phyloP scores from a whole-genome alignment of 23 tunicate genomes.

The Phallusia fumigata region DNA sequence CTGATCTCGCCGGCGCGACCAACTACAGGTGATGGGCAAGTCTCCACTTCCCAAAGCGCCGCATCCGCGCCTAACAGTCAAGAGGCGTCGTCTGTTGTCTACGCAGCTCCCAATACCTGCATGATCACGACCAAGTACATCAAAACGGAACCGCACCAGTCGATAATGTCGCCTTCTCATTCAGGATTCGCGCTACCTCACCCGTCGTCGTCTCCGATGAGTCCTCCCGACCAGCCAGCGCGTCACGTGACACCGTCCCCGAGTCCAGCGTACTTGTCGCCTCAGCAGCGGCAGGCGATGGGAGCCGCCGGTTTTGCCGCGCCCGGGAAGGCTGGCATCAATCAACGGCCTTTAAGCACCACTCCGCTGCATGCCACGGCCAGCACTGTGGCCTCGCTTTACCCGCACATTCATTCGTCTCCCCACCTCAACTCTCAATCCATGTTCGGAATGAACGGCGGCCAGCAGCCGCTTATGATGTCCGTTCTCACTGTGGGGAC shows the following conservation, averaged over 20 bases:
- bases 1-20: constrained; percentile 6
- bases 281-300: constrained; percentile 34
- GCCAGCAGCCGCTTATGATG: constrained; percentile 73
- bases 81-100: background rate
- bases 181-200: background rate
- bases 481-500: constrained; percentile 56
- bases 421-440: constrained; percentile 32
- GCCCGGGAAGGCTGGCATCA: constrained; percentile 28
- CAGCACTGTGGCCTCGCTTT: constrained; percentile 33
- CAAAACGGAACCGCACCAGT: background rate
- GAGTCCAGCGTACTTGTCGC: constrained; percentile 16
- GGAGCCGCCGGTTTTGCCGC: constrained; percentile 81
- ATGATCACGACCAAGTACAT: constrained; percentile 3
- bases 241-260: background rate
- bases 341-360: background rate
- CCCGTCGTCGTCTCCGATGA: constrained; percentile 4
- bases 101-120: background rate
- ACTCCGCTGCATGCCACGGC: constrained; percentile 17
- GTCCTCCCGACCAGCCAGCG: background rate
- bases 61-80: background rate
- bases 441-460: constrained; percentile 21
- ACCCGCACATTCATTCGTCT: constrained; percentile 73
- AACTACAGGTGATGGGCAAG: background rate
- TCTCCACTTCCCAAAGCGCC: background rate
- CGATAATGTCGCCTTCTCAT: background rate